Base-by-base conservation (phyloP, 2,888 invertebrate genomes). In the Urechis unicinctus region DNA sequence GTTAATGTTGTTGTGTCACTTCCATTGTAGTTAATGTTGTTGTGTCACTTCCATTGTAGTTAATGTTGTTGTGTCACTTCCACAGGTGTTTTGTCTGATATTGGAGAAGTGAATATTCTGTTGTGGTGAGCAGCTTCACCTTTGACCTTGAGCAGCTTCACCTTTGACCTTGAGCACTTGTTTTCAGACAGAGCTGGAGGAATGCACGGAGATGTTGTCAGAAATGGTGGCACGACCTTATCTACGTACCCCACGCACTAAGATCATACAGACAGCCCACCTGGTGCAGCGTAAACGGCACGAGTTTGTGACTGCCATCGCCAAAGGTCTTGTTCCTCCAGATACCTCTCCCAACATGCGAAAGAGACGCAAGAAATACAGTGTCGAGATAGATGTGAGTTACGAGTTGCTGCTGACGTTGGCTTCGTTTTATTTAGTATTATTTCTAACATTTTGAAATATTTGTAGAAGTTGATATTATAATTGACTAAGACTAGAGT, bases 161-260 rank as follows among this genome's bases (percentile, higher is more conserved):
- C n/a, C n/a, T n/a, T n/a, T n/a, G n/a, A n/a, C n/a, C n/a, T n/a
- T n/a, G n/a, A n/a, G n/a, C n/a, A n/a, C n/a, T n/a, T n/a, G n/a
- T 31, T 60, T 59, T 17, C 71, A 85, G 85, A 85, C 84, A 62
- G 85, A 86, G 72, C 72, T 85, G 46, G 85, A 85, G 72, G 84
- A 85, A 68, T 82, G 82, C 21, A 85, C 84, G 1, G 85, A 85
- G 70, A 83, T 83, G 61, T 72, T 86, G 46, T 84, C 85, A 21
- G 85, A 84, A 71, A 84, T 85, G 82, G 82, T 85, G 25, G 84
- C 84, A 6, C 76, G 85, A 22, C 83, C 84, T 1, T 85, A 85
- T 69, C 73, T 86, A 45, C 66, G 75, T 26, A 85, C 85, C 17
- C 84, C 85, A 1, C 81, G 84, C 57, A 77, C 81, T 55, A 82